Base-by-base conservation (phyloP, 1,140 invertebrate species). In the Apis dorsata region DNA sequence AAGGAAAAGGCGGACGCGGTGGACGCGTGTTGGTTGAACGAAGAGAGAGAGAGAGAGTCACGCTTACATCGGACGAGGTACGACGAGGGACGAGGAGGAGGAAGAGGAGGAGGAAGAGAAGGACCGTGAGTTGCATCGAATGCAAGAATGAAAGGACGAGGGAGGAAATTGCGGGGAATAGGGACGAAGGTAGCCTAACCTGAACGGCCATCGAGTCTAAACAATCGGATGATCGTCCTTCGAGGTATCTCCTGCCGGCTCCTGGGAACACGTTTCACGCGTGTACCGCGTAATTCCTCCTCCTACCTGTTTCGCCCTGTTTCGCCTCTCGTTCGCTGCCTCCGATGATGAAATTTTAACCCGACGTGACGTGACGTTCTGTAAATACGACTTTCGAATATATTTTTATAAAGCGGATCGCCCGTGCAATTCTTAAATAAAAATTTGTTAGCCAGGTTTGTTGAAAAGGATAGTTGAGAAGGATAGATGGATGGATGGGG, bases 161-260 rank as follows among this genome's bases (percentile, higher is more conserved):
- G 34, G 4, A 28, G 59, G 44, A 60, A 12, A 44, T 44, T 44
- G 34, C 34, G 34, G 34, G 34, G 12, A 76, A 77, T 76, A 83
- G 44, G 15, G 80, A 81, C 79, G 83, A 81, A 72, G 81, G 85
- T 73, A 84, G 86, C 60, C 73, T 80, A 84, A 90, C 88, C 90
- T 81, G 84, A 55, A n/a, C 90, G 91, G 85, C 88, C 85, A 84
- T 51, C 74, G 85, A 81, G 89, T 91, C 89, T 91, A 91, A 92
- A 92, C 91, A 92, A 93, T 92, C 90, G 89, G 85, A 87, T 87
- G 89, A 92, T 92, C 90, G 90, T 70, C 83, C 76, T 72, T 82
- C 69, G 88, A 90, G 90, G 91, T 92, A 91, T 89, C 89, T 90
- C 89, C 81, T 80, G 4, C 34, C 5, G 34, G 88, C 92, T 92